These are phyloP conservation scores for Tetramorium parvispinum DNA, from an alignment of 1,140 invertebrate genomes.

Conservation along the genomic window DNA sequence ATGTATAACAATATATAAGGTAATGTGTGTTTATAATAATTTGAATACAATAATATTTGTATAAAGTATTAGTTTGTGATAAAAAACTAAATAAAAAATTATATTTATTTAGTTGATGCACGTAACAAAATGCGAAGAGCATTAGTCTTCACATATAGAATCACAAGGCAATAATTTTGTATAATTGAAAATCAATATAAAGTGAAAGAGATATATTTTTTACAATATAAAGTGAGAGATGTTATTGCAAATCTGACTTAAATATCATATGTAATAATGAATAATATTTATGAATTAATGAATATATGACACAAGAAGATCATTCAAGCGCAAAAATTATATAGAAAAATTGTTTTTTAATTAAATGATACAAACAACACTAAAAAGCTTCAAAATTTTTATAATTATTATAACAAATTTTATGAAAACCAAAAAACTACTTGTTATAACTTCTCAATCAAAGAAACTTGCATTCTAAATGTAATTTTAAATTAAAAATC, in stretches of 20 bases:
- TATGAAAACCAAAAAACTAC: not conserved
- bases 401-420: not conserved
- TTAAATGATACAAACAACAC: not conserved
- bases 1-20: no score
- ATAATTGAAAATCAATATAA: not conserved
- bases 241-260: not conserved
- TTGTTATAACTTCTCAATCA: slow-evolving; percentile 3
- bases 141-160: not conserved
- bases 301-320: not conserved
- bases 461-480: not conserved
- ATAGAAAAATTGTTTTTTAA: not conserved
- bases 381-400: not conserved
- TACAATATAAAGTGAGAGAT: no score
- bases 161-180: not conserved
- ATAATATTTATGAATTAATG: not conserved
- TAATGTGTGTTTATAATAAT: no score
- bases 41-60: no score
- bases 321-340: not conserved
- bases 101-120: no score
- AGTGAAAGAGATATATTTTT: not conserved
- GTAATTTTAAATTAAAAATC: not conserved
- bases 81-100: not conserved
- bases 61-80: not conserved
- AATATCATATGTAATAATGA: not conserved
- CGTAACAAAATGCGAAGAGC: not conserved